phyloP scores from a whole-genome alignment of 37 sponge, comb jelly and placozoan genomes.

The Spongilla lacustris region DNA sequence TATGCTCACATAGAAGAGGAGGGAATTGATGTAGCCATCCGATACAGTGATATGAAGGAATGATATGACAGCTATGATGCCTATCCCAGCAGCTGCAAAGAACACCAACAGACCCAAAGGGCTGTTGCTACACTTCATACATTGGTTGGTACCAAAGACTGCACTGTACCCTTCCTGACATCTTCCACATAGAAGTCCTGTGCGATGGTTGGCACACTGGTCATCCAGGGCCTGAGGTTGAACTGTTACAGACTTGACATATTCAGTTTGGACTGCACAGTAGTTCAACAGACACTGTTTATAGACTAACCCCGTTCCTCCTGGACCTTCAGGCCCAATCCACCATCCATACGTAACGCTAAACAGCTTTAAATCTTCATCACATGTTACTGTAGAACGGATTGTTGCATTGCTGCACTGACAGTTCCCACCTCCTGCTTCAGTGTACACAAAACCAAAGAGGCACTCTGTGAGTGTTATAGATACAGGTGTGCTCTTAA shows the following conservation, averaged over 20 bases:
- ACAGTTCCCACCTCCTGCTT: too few species aligned
- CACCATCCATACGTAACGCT: slow-evolving; percentile 20
- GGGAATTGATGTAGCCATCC: slow-evolving; percentile 42
- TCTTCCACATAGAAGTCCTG: slow-evolving; percentile 47
- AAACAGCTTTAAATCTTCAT: not conserved
- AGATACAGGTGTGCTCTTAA: too few species aligned
- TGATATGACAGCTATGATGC: slow-evolving; percentile 1
- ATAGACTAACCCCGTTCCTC: not conserved
- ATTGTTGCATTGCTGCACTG: too few species aligned
- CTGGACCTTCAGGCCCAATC: slow-evolving; percentile 38
- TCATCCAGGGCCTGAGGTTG: slow-evolving; percentile 13
- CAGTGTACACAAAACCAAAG: too few species aligned
- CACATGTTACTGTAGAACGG: too few species aligned
- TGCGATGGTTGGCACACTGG: slow-evolving; percentile 20
- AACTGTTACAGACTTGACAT: not conserved
- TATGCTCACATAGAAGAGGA: slow-evolving; percentile 50
- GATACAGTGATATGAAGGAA: slow-evolving; percentile 44
- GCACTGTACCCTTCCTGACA: slow-evolving; percentile 34
- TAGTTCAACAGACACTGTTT: too few species aligned
- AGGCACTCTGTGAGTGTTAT: too few species aligned
- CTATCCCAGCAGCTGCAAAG: slow-evolving; percentile 38
- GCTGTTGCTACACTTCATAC: slow-evolving; percentile 27
- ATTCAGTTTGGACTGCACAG: too few species aligned
- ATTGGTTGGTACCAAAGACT: slow-evolving; percentile 44
- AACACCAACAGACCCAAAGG: not conserved